Evolutionary conservation across 2,113 vertebrate species (phyloP), one percentile per base, ranked within the genome.

Genomic region (Halcyon senegalensis): DNA sequence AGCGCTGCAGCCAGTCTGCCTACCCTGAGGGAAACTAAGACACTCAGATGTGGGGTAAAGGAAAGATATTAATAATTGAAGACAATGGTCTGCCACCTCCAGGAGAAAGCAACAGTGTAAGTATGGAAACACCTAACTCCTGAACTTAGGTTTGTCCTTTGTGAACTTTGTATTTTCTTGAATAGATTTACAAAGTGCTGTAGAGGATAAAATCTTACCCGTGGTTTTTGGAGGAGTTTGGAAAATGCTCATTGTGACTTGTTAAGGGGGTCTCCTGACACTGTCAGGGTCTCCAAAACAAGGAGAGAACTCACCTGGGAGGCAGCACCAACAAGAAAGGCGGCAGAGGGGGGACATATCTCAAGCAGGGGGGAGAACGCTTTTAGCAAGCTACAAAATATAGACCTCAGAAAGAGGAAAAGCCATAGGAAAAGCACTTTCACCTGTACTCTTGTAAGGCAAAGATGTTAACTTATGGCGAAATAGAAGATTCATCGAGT

Each of bases 1-100:
- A 96, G 92, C 25, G 77, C 48, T 80, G 91, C 89, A 97, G 80
- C 94, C 73, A 91, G 91, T 59, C 81, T 80, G 59, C 87, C 84
- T 94, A 76, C 92, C 91, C 96, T 94, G 84, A 96, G 91, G 95
- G 86, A 89, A 96, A 91, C 74, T 93, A 83, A 95, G 84, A 72
- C 62, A 79, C 58, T 91, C 94, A 91, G 89, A 96, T 89, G 91
- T 85, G 89, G 89, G 91, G 84, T 80, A 95, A 95, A 91, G 48
- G 46, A 89, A 93, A 90, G 37, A 79, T 84, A 96, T 94, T 84
- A 94, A 94, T 94, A 91, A 97, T 96, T 94, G 91, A 96, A 84
- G 70, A 89, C 88, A 79, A 19, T 35, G 92, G 92, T 69, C 84
- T 82, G 62, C 50, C 84, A 94, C 74, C 59, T 41, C 86, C 63